Base-by-base conservation (phyloP, 1,140 invertebrate genomes). In the Thereuonema tuberculata region DNA sequence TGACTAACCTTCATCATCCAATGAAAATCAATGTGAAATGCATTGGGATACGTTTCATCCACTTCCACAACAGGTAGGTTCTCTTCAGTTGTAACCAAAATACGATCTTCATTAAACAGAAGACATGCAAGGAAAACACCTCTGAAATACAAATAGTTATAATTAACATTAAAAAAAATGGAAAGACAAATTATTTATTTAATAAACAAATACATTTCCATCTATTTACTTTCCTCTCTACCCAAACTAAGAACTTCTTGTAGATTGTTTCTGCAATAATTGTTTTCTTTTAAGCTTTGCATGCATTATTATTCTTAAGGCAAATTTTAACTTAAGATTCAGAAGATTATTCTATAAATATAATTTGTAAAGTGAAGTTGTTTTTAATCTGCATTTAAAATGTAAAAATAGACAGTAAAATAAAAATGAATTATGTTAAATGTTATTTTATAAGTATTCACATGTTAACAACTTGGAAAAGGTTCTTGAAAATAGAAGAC, bases 1-100 rank as follows among this genome's bases (percentile, higher is more conserved):
- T n/a, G n/a, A n/a, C 56, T 65, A 73, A 96, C 88, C 80, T 98
- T 97, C 84, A 98, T 90, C 1, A 98, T 77, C 94, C 94, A 98
- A 73, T 98, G 88, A 71, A 94, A 91, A 74, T 98, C 93, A 61
- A 84, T 84, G 69, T 94, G 84, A 27, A 96, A 83, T 63, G 87
- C 86, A 63, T 84, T 87, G 24, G 91, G 88, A 71, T 91, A 96
- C 20, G 87, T 90, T 74, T 98, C 94, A 72, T 98, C 93, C 17
- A 98, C 85, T 76, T 97, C 92, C 64, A 98, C 87, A 28, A 95
- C 90, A 2, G 95, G 95, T 46, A 97, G 76, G 72, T 92, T 92
- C 65, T 98, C 94, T 76, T 98, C 94, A 68, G 89, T 92, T 1
- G 93, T 98, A 12, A 96, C 88, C 57, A 98, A 76, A 27, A 98